These are phyloP conservation scores for Agrotis puta DNA, from an alignment of 2,888 invertebrate species.

Conservation along the genomic window DNA sequence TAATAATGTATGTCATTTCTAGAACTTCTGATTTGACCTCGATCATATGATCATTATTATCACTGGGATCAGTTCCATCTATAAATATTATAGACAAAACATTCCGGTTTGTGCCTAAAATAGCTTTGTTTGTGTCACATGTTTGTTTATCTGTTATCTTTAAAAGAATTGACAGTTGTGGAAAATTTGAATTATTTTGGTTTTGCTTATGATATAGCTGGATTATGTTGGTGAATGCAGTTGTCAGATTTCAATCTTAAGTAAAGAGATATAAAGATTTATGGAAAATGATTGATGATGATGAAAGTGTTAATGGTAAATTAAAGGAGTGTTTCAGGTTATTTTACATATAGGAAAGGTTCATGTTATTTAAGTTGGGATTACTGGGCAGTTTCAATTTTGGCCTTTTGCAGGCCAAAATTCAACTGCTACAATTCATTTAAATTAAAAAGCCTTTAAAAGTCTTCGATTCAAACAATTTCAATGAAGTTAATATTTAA, in stretches of 20 bases:
- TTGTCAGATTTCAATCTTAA: not conserved
- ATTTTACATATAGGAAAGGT: too few species aligned
- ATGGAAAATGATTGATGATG: too few species aligned
- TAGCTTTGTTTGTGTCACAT: constrained; percentile 33
- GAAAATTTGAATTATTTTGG: constrained; percentile 57
- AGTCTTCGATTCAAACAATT: not conserved
- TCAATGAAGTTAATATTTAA: not conserved
- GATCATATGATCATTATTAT: constrained; percentile 50
- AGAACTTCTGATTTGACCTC: constrained; percentile 16
- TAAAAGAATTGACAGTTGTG: constrained; percentile 62
- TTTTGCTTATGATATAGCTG: constrained; percentile 11
- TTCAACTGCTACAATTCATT: not conserved
- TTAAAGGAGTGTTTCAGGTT: too few species aligned
- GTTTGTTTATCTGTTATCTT: constrained; percentile 43
- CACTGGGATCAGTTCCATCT: constrained; percentile 27
- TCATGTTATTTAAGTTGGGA: too few species aligned
- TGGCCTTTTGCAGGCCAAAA: not conserved
- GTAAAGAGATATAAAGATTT: not conserved
- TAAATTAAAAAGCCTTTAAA: not conserved
- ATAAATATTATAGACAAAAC: constrained; percentile 31
- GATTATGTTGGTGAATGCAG: not conserved
- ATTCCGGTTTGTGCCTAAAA: constrained; percentile 27
- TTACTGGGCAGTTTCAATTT: too few species aligned
- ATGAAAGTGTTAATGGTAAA: too few species aligned
- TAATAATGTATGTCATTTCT: constrained; percentile 8